Evolutionary conservation across 2,888 invertebrate genomes (phyloP).

Genomic region (Leucoma salicis): DNA sequence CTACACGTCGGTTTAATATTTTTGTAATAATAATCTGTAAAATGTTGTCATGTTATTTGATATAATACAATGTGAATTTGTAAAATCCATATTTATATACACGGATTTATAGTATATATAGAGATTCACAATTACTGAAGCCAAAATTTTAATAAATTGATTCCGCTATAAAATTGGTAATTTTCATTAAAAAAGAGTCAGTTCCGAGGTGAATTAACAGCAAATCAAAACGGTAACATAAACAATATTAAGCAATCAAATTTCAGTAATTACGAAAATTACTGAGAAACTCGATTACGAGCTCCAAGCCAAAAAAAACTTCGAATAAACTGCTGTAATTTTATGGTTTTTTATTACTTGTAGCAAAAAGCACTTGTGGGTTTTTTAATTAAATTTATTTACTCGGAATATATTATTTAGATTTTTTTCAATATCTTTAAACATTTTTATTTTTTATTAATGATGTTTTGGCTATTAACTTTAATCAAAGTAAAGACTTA

Average conservation of each 20-base stretch:
- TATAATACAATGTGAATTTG: no score
- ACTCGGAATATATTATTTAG: slow-evolving; percentile 1
- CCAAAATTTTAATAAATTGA: no score
- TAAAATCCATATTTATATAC: no score
- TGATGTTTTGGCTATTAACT: not conserved
- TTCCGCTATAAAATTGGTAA: no score
- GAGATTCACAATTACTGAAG: no score
- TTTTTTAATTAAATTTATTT: slow-evolving; percentile 24
- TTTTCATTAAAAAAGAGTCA: not conserved
- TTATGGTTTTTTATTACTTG: slow-evolving; percentile 37
- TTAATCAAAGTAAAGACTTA: no score
- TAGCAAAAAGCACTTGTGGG: slow-evolving; percentile 14
- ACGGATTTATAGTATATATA: no score
- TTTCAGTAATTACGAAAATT: slow-evolving; percentile 35
- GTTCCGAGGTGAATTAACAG: slow-evolving; percentile 1
- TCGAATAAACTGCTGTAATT: slow-evolving; percentile 24
- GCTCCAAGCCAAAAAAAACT: slow-evolving; percentile 15
- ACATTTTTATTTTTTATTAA: not conserved
- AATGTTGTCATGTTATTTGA: no score
- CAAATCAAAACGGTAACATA: slow-evolving; percentile 22
- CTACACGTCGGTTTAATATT: no score
- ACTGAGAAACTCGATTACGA: slow-evolving; percentile 38
- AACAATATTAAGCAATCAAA: slow-evolving; percentile 33
- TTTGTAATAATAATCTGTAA: no score
- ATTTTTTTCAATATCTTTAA: slow-evolving; percentile 1